Percentiles rank a stretch among this genome's conserved stretches.
Evolutionary conservation across 2,797 vertebrate species (phyloP).

Genomic region (Eleutherodactylus coqui): DNA sequence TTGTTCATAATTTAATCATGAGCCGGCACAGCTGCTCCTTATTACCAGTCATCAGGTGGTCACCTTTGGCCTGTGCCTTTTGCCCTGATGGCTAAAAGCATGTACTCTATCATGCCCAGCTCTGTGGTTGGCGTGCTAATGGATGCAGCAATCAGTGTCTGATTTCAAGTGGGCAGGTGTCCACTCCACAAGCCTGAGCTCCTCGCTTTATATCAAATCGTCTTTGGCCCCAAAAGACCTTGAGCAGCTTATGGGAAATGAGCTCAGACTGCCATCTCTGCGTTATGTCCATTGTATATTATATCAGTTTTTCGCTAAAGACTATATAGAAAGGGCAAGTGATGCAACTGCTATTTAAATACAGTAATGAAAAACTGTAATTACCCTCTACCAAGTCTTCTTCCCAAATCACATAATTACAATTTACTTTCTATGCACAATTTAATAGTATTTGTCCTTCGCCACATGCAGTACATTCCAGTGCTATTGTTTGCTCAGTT

Average conservation of each 20-base stretch:
- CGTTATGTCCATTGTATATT: not conserved
- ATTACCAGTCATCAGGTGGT: constrained; percentile 31
- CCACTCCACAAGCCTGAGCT: constrained; percentile 17
- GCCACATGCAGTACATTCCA: not conserved
- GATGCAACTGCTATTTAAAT: not conserved
- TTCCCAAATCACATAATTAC: not conserved
- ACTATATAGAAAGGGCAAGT: not conserved
- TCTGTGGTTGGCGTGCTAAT: constrained; percentile 38
- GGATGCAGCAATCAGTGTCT: constrained; percentile 27
- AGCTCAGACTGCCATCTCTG: not conserved
- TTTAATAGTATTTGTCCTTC: not conserved
- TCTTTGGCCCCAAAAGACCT: constrained; percentile 7
- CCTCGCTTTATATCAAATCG: constrained; percentile 19
- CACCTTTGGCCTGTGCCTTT: constrained; percentile 49
- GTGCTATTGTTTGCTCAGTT: not conserved
- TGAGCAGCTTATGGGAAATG: not conserved
- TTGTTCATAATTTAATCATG: constrained; percentile 17
- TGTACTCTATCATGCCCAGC: not conserved
- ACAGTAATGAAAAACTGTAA: not conserved
- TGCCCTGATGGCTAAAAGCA: constrained; percentile 25
- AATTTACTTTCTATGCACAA: not conserved
- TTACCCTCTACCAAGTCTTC: not conserved
- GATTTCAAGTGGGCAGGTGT: constrained; percentile 48
- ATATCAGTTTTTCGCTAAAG: not conserved
- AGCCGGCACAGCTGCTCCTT: constrained; percentile 1